Base-by-base conservation (phyloP, 1,140 invertebrate species). In the Drosophila littoralis region DNA sequence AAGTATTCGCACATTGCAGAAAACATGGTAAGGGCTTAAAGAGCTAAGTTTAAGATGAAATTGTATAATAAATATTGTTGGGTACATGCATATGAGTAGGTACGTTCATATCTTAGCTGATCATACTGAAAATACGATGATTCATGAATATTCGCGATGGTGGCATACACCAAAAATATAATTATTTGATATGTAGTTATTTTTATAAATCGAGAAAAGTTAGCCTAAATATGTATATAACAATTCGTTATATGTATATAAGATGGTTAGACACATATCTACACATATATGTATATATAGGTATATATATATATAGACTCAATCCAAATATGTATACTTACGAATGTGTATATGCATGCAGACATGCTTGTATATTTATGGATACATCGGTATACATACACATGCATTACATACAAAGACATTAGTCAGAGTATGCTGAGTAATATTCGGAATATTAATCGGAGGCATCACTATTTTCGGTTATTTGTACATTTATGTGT, bases 371-470 rank as follows among this genome's bases (percentile, higher is more conserved):
- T 69, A 66, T 52, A 79, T 79, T 60, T 79, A 79, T 80, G 64
- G 79, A 75, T 79, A 61, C 67, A 65, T 81, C 66, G 61, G 78
- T 78, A 77, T 74, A 57, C 59, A 72, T 78, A 77, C 81, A 63
- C 54, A 58, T 69, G 36, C 15, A 42, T 28, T 69, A 52, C 57
- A 13, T 66, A 40, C 15, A 46, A 32, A 52, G 55, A 51, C 57
- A 60, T 69, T 69, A 69, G 66, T 69, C 66, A 69, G 66, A 52
- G 13, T 60, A 69, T 55, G 66, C 58, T 70, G 67, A 70, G 67
- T 63, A 70, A 70, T 70, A 50, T 59, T 48, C 15, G 55, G 60
- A 60, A 75, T 60, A 66, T 73, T 59, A 64, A 70, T 79, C 46
- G 51, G 63, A 61, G 77, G 77, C 71, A 61, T 69, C 55, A 64